Base-by-base conservation (phyloP, 2,797 vertebrate genomes). In the Heteromormyrus szaboi region DNA sequence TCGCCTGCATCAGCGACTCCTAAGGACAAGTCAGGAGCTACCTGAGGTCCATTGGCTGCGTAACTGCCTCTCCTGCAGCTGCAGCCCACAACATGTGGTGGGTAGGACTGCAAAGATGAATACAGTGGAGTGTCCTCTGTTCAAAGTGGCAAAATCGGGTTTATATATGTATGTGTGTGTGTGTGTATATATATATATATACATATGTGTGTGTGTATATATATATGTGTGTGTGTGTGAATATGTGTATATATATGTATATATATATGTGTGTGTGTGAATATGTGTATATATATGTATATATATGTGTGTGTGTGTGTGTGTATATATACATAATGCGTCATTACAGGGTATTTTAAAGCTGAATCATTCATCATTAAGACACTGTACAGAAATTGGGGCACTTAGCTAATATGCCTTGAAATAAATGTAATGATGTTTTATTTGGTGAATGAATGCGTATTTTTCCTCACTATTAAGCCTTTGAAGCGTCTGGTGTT, bases 1-100 rank as follows among this genome's bases (percentile, higher is more conserved):
- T 89, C 53, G 81, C 89, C 90, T 76, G 53, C 50, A 54, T 86
- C 19, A 56, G 85, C 53, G 85, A 37, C 85, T 86, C 85, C 85
- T 56, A 56, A 56, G 37, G 37, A 48, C 65, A 19, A 51, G 65
- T 44, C 50, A 94, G 92, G 92, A 93, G 91, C 6, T 86, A 37
- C 85, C 29, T 86, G 53, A 56, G 29, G 85, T 59, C 50, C 37
- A 53, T 0, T 56, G 48, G 29, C 25, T 53, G 85, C 51, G 44
- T 41, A 51, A 84, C 50, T 51, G 41, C 12, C 29, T 54, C 48
- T 53, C 14, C 25, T 86, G 51, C 85, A 86, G 29, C 68, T 19
- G 29, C 2, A 1, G 12, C 4, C 9, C 12, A 33, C 50, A 51
- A 22, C 25, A n/a, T 54, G 12, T 56, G 51, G 48, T 6, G 12